These are phyloP conservation scores for Arctia plantaginis DNA, from an alignment of 2,888 invertebrate genomes.

Conservation along the genomic window DNA sequence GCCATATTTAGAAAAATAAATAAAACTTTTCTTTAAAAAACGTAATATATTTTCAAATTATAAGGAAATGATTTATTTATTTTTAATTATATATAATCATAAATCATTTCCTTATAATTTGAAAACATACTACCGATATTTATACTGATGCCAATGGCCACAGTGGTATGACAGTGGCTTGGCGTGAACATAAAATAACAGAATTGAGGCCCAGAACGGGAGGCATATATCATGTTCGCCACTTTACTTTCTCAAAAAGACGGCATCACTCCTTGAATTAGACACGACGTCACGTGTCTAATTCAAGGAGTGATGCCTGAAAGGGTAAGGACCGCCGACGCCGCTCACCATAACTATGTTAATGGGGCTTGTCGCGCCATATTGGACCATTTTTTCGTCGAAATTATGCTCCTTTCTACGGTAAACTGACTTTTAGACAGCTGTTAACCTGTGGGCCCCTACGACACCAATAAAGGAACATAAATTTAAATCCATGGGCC, in stretches of 20 bases:
- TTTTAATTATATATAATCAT: too few species aligned
- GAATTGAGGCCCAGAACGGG: too few species aligned
- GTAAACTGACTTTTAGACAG: background rate
- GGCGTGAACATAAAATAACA: too few species aligned
- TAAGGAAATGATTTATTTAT: too few species aligned
- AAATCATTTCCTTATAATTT: too few species aligned
- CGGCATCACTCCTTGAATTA: background rate
- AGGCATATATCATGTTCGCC: slow-evolving; percentile 1
- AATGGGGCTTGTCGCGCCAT: slow-evolving; percentile 24
- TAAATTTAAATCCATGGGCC: background rate
- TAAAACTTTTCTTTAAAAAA: too few species aligned
- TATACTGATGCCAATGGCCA: too few species aligned
- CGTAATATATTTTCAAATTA: too few species aligned
- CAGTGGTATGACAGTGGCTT: too few species aligned
- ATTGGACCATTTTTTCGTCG: slow-evolving; percentile 17
- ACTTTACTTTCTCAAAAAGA: background rate
- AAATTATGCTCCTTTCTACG: background rate
- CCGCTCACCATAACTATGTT: slow-evolving; percentile 22
- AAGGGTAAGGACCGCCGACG: background rate
- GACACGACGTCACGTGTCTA: slow-evolving; percentile 13
- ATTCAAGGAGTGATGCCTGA: too few species aligned
- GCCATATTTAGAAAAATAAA: too few species aligned
- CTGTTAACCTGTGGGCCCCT: background rate
- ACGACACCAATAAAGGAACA: background rate
- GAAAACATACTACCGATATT: too few species aligned